Base-by-base conservation (phyloP, 2,113 vertebrate genomes). In the Pagrus major region DNA sequence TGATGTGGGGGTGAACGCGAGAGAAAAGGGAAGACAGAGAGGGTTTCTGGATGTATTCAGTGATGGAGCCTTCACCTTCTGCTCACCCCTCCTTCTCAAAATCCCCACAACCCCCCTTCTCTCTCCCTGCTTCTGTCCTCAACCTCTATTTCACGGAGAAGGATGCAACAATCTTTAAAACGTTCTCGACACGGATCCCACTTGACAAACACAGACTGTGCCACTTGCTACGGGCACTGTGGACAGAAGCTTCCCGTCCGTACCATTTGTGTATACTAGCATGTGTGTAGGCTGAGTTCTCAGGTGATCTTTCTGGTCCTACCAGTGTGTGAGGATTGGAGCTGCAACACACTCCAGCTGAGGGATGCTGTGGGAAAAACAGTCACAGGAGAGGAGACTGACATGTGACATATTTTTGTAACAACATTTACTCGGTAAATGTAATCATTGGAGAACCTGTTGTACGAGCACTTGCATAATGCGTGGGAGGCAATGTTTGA, bases 61-160 rank as follows among this genome's bases (percentile, higher is more conserved):
- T 82, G 76, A 84, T 86, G 83, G 78, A 87, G 71, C 78, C 80
- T 85, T 93, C 81, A 91, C 91, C 76, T 90, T 85, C 85, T 82
- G 51, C 78, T 91, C 88, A 83, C 75, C 60, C 79, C 64, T 82
- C 68, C 80, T 83, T 73, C 51, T 78, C 58, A 76, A 88, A 89
- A 66, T 46, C 84, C 82, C 68, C 61, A 23, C 47, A 51, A n/a
- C 12, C n/a, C 49, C 49, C 20, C 51, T 6, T 71, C 25, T 47
- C 73, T 65, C 54, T 76, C 23, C 46, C 56, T 29, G 47, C 78
- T 78, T 74, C 89, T 63, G 41, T 80, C 65, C 55, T 80, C 64
- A 58, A 56, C 72, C 85, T 84, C 39, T 72, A 31, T 71, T 52
- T 71, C 41, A 80, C 56, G 41, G 21, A 56, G 29, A 49, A 63